Percentiles rank a stretch among this genome's conserved stretches.
phyloP scores from a whole-genome alignment of 2,797 vertebrate species.

The Ibycter americanus region DNA sequence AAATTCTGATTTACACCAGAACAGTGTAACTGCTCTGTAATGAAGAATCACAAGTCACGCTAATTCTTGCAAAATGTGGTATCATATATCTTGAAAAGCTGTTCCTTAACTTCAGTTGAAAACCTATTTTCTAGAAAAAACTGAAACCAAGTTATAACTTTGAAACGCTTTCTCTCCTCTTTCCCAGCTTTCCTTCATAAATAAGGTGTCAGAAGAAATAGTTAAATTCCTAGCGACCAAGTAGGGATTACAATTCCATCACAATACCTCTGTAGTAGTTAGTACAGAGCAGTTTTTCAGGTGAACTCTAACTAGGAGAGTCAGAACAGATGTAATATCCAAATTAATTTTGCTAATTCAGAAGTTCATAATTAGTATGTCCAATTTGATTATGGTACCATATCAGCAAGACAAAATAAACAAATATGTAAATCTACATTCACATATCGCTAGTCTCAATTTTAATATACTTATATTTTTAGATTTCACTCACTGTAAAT shows the following conservation, averaged over 20 bases:
- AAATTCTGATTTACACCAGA: background rate
- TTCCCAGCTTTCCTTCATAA: background rate
- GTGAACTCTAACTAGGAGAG: background rate
- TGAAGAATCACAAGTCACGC: background rate
- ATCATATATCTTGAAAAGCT: background rate
- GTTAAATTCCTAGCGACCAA: background rate
- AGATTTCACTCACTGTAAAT: slow-evolving; percentile 15
- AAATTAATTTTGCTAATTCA: background rate
- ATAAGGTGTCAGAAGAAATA: background rate
- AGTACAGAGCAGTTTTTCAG: background rate
- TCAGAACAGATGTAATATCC: background rate
- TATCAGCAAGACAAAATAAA: background rate
- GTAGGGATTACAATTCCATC: background rate
- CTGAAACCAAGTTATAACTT: background rate
- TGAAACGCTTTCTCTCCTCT: background rate
- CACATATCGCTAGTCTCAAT: background rate
- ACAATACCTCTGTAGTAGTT: background rate
- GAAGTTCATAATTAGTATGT: background rate
- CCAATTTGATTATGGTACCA: background rate
- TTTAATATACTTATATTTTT: slow-evolving; percentile 28
- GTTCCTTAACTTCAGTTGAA: background rate
- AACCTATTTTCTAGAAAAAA: background rate
- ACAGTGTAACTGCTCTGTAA: background rate
- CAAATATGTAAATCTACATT: background rate
- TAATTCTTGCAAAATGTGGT: background rate